Conservation (phyloP, 2,888 invertebrate genomes). For the Daptonema setosum region DNA sequence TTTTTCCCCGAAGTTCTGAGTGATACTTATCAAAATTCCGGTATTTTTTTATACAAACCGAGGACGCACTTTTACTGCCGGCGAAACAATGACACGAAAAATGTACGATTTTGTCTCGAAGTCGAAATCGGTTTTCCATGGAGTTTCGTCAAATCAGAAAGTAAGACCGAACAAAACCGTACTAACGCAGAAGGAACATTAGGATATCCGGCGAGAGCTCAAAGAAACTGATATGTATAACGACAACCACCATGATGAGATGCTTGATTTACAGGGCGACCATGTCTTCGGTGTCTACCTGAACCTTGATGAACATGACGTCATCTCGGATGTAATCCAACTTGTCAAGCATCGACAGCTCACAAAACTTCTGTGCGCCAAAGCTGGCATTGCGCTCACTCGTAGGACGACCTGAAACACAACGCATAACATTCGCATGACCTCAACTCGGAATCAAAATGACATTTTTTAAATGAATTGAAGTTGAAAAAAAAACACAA, state of each 20-base stretch:
- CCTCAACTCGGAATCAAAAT: not conserved
- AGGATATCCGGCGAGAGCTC: too few species aligned
- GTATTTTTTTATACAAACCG: too few species aligned
- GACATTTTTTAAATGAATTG: too few species aligned
- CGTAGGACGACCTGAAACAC: slow-evolving; percentile 20
- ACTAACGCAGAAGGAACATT: not conserved
- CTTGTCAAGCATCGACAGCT: slow-evolving; percentile 47
- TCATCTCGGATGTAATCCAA: slow-evolving; percentile 75
- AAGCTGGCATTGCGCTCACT: slow-evolving; percentile 29
- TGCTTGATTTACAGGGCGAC: slow-evolving; percentile 32
- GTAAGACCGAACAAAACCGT: not conserved
- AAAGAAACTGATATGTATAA: too few species aligned
- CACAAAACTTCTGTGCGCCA: slow-evolving; percentile 27
- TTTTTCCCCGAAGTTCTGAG: too few species aligned
- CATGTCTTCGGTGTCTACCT: slow-evolving; percentile 77
- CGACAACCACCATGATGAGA: not conserved
- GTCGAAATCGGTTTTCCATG: too few species aligned
- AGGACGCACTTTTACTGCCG: too few species aligned
- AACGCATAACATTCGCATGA: not conserved
- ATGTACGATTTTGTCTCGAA: too few species aligned
- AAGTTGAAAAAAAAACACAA: too few species aligned
- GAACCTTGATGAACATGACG: slow-evolving; percentile 68
- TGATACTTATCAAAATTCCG: too few species aligned
- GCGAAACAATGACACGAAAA: too few species aligned
- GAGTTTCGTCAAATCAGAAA: not conserved